A percentile compares a stretch with the other conserved stretches of the same genome.
Evolutionary conservation across 2,797 vertebrate genomes (phyloP).

Genomic region (Sphenopsis melanotis): DNA sequence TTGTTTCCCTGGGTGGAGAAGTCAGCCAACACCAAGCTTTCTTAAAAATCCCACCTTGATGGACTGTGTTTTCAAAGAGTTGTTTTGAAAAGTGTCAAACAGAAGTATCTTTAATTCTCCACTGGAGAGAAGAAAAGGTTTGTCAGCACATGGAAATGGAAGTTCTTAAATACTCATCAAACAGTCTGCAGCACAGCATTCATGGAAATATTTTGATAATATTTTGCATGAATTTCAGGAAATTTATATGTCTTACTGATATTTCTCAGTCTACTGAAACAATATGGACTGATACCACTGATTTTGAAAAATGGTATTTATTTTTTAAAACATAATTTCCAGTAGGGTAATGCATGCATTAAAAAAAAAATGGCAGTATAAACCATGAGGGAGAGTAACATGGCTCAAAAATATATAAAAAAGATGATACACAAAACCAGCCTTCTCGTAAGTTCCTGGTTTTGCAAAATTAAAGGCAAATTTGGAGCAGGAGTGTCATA

Average conservation of each 20-base stretch:
- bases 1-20: background rate
- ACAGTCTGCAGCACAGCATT: background rate
- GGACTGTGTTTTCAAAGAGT: background rate
- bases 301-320: background rate
- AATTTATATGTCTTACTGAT: background rate
- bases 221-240: background rate
- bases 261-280: background rate
- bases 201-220: background rate
- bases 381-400: background rate
- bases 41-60: background rate
- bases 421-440: background rate
- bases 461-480: slow-evolving; percentile 13
- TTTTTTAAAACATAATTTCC: slow-evolving; percentile 2
- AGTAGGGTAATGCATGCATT: background rate
- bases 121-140: background rate
- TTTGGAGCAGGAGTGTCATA: background rate
- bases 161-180: background rate
- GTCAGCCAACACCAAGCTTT: background rate
- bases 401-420: background rate
- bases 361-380: background rate
- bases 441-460: background rate
- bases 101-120: background rate
- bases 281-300: background rate
- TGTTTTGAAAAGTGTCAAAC: background rate
- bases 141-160: background rate